A percentile compares a stretch with the other conserved stretches of the same genome.
These are phyloP conservation scores for Lepetodrilus schrolli DNA, from an alignment of 2,888 invertebrate genomes.

Conservation along the genomic window DNA sequence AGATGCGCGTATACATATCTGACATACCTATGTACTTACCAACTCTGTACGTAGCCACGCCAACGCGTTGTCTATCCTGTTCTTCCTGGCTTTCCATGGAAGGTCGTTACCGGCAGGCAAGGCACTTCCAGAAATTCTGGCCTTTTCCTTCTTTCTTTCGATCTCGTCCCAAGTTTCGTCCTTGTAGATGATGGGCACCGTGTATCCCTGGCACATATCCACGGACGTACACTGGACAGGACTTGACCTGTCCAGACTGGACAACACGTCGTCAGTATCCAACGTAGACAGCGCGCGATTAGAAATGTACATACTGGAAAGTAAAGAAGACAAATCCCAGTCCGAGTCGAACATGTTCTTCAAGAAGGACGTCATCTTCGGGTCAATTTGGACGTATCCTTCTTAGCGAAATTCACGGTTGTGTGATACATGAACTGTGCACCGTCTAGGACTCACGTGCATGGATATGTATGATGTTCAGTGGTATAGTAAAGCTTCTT, in stretches of 20 bases:
- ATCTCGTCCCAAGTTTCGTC: constrained; percentile 11
- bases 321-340: constrained; percentile 10
- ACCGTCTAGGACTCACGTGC: too few relatives aligned
- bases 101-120: constrained; percentile 3
- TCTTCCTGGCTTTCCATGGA: constrained; percentile 45
- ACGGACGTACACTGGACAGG: neutral
- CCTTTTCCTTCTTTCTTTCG: constrained; percentile 13
- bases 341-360: neutral
- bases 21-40: constrained; percentile 37
- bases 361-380: neutral
- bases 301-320: constrained; percentile 21
- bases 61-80: constrained; percentile 53
- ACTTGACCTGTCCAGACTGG: neutral
- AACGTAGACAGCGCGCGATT: neutral
- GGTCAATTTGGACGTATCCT: too few relatives aligned
- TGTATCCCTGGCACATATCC: neutral
- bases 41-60: constrained; percentile 46
- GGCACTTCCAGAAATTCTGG: neutral
- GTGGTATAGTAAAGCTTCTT: too few relatives aligned
- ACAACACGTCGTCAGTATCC: neutral
- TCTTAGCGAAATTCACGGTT: too few relatives aligned
- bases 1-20: neutral
- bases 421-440: too few relatives aligned
- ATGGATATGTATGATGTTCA: too few relatives aligned
- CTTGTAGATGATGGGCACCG: constrained; percentile 9